Percentiles rank a stretch among this genome's conserved stretches.
These are phyloP conservation scores for Melitaea athalia DNA, from an alignment of 2,888 invertebrate genomes.

Conservation along the genomic window DNA sequence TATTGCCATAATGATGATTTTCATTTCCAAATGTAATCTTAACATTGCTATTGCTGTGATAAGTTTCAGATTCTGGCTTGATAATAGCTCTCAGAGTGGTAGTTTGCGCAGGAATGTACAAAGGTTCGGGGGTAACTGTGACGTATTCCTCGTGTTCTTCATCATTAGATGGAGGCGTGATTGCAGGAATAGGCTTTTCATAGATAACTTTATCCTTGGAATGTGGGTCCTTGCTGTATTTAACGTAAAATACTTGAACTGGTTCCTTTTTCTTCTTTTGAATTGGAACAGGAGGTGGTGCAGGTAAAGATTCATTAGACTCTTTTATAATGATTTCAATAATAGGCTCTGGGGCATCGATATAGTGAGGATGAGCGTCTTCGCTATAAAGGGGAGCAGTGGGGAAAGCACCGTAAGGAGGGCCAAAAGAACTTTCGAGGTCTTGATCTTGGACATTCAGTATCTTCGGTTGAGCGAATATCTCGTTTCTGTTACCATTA, in stretches of 20 bases:
- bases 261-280: conserved; percentile 87
- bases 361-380: conserved; percentile 79
- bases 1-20: conserved; percentile 71
- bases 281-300: conserved; percentile 81
- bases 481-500: conserved; percentile 70
- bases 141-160: conserved; percentile 83
- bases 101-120: conserved; percentile 82
- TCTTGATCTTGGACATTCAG: conserved; percentile 72
- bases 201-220: conserved; percentile 88
- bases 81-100: conserved; percentile 93
- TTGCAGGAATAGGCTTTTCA: conserved; percentile 90
- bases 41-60: conserved; percentile 90
- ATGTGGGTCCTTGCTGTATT: conserved; percentile 92
- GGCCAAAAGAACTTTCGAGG: conserved; percentile 73
- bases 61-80: conserved; percentile 92
- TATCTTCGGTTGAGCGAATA: conserved; percentile 77
- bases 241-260: conserved; percentile 95
- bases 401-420: conserved; percentile 69
- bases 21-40: conserved; percentile 91
- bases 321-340: conserved; percentile 96
- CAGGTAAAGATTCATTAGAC: conserved; percentile 90
- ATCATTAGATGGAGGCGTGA: conserved; percentile 86
- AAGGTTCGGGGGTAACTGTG: conserved; percentile 78
- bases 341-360: conserved; percentile 93
- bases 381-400: conserved; percentile 78